phyloP scores from a whole-genome alignment of 30 jellyfish, hydroid and myxozoan genomes.

The Nemopilema nomurai region DNA sequence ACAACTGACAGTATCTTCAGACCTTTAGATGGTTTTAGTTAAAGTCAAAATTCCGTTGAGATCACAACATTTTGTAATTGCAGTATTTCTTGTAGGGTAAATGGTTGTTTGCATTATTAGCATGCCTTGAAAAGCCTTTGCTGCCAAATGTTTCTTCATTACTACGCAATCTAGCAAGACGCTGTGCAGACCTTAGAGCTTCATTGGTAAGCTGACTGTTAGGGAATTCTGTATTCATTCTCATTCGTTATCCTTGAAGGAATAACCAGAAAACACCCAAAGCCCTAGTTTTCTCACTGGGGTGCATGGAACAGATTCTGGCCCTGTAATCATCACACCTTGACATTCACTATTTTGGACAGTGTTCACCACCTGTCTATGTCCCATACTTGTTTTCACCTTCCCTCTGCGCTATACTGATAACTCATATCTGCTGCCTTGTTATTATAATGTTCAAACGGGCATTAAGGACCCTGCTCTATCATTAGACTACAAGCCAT shows the following conservation, averaged over 20 bases:
- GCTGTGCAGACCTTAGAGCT: slow-evolving; percentile 69
- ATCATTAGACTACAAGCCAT: too few relatives aligned
- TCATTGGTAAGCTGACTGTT: slow-evolving; percentile 27
- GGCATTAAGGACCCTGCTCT: too few relatives aligned
- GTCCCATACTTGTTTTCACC: too few relatives aligned
- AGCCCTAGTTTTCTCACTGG: not conserved
- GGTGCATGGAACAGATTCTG: not conserved
- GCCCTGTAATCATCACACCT: not conserved
- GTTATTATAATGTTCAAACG: too few relatives aligned
- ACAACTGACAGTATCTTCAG: too few relatives aligned
- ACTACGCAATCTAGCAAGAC: slow-evolving; percentile 60
- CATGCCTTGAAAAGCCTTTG: slow-evolving; percentile 67
- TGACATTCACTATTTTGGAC: too few relatives aligned
- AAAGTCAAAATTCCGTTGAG: too few relatives aligned
- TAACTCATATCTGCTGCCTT: too few relatives aligned
- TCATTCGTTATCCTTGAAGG: not conserved
- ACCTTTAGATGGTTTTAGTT: too few relatives aligned
- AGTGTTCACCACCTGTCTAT: too few relatives aligned
- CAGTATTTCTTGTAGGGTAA: slow-evolving; percentile 41
- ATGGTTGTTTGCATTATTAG: slow-evolving; percentile 66
- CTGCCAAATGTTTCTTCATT: slow-evolving; percentile 53
- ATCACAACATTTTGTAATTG: too few relatives aligned
- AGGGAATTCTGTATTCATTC: not conserved
- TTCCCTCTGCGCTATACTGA: too few relatives aligned
- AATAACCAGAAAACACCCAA: not conserved